Evolutionary conservation across 35 echinoderm and acorn worm genomes (phyloP).

Genomic region (Lytechinus pictus): DNA sequence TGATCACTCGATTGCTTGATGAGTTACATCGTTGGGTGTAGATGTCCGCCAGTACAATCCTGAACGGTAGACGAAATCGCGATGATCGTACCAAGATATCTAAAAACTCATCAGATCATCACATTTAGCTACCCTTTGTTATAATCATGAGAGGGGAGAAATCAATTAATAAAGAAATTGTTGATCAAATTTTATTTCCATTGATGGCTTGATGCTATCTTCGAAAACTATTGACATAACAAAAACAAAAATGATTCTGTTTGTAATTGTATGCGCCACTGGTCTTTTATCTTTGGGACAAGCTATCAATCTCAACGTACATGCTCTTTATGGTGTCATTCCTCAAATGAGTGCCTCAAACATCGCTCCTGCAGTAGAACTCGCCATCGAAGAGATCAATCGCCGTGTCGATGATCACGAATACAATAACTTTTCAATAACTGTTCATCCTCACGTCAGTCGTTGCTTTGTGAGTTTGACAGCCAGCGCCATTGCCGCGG

Average conservation of each 20-base stretch:
- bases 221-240: background rate
- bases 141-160: too few relatives aligned
- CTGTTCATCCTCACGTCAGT: background rate
- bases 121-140: too few relatives aligned
- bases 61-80: background rate
- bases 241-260: background rate
- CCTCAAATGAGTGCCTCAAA: slow-evolving; percentile 41
- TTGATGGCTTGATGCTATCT: background rate
- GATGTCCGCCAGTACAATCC: background rate
- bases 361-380: slow-evolving; percentile 11
- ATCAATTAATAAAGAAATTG: too few relatives aligned
- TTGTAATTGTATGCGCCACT: background rate
- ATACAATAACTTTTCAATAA: slow-evolving; percentile 30
- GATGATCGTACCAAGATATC: background rate
- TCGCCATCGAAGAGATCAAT: background rate
- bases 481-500: background rate
- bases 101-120: too few relatives aligned
- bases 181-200: background rate
- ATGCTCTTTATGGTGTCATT: slow-evolving; percentile 39
- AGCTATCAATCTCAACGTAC: background rate
- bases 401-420: background rate
- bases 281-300: background rate
- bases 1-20: background rate
- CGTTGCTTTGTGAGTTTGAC: background rate
- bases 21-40: background rate